Base-by-base conservation (phyloP, 2,113 vertebrate genomes). In the Erinaceus europaeus region DNA sequence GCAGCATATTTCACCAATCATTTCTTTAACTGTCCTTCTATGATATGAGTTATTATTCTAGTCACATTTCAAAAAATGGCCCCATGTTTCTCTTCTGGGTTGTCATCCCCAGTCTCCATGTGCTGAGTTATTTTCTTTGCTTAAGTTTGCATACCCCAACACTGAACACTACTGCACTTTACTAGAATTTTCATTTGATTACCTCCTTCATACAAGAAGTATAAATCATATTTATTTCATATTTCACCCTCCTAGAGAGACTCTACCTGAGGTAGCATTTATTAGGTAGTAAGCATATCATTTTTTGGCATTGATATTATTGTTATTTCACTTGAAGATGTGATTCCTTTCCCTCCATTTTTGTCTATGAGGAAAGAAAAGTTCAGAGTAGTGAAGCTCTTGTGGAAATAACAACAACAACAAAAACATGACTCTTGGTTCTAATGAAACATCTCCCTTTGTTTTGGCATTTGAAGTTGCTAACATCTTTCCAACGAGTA, bases 141-240 rank as follows among this genome's bases (percentile, higher is more conserved):
- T 9, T 17, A 21, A 59, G 18, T 2, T 3, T 38, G 4, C 3
- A 36, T 1, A 81, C 3, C 5, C 21, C 4, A 20, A 1, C 6
- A 5, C 27, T 55, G 4, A 15, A 15, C 9, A 36, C 14, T 36
- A 52, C 48, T 42, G 44, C 9, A 25, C 1, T 6, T 32, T 64
- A 5, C 69, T 84, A 32, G 6, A 68, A 74, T 55, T 69, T 57
- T 4, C 53, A 1, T 75, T 64, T 68, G 13, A 90, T 29, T 17
- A 79, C 55, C 62, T 61, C 34, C 18, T 6, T 68, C 4, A n/a
- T 0, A 25, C 9, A 36, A 44, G 1, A 79, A 40, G n/a, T 12
- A 4, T 53, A 4, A 78, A 42, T 67, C 61, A 7, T 67, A 3
- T 48, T 71, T 73, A 62, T 65, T 84, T 84, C 34, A 40, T 50